Evolutionary conservation across 1,140 invertebrate genomes (phyloP), one percentile per base, ranked within the genome.

Genomic region (Phymastichus coffea): DNA sequence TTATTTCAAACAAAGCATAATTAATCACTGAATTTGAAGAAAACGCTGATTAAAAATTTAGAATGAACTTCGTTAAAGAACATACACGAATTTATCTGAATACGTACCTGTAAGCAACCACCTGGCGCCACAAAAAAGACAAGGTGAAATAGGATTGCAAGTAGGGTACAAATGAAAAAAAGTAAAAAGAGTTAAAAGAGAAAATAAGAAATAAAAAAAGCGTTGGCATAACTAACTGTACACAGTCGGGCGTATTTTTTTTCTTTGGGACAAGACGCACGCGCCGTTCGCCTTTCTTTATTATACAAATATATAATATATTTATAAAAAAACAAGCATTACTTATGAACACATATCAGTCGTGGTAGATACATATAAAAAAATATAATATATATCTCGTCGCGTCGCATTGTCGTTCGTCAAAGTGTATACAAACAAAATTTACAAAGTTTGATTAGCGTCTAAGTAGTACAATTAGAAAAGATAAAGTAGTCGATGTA

Each of bases 261-360:
- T 68, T 69, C 65, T 66, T 72, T 58, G 62, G 69, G 67, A 70
- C 56, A 68, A 69, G 51, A 68, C 65, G 63, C 56, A 63, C 59
- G 63, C 66, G 57, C 52, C 58, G 47, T 70, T 67, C 56, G 61
- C 52, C 40, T 63, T 63, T 63, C 63, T 75, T 75, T 74, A 73
- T 74, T 76, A 30, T 60, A 69, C 49, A 71, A 66, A 67, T 47
- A 62, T 65, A 65, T 41, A 48, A 61, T 48, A 66, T 53, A 66
- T 56, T 57, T 61, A 61, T 54, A 61, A 61, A 57, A 61, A 57
- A 26, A 51, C 25, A 37, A 49, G 58, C 25, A 51, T 52, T 47
- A 58, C 43, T 61, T 59, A 57, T 61, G 25, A 57, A 59, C 41
- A 56, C 25, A 4, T 41, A 28, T 55, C 37, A 7, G 22, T 57